Evolutionary conservation across 2,797 vertebrate species (phyloP).

Genomic region (Pitangus sulphuratus): DNA sequence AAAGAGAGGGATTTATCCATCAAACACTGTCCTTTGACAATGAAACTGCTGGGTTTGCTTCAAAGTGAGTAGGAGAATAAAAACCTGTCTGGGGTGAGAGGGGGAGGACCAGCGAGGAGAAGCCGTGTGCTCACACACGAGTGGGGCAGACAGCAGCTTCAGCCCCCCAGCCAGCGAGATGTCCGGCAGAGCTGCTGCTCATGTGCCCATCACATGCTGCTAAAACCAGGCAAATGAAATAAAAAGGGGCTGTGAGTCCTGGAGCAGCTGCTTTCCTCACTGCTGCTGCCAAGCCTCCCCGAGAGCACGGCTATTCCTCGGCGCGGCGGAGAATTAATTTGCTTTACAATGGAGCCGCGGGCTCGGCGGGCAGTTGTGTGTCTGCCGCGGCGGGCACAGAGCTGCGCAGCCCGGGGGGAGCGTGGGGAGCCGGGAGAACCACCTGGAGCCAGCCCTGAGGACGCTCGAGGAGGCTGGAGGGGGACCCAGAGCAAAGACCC

Average conservation of each 20-base stretch:
- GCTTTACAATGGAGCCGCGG: not conserved
- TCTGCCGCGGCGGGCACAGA: rapidly evolving
- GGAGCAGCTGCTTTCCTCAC: slow-evolving; percentile 43
- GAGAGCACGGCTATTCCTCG: not conserved
- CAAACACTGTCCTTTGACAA: not conserved
- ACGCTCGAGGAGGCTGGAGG: not conserved
- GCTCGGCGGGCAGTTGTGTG: not conserved
- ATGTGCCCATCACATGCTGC: not conserved
- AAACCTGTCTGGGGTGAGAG: not conserved
- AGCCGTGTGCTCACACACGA: not conserved
- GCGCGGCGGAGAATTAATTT: not conserved
- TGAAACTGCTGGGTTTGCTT: not conserved
- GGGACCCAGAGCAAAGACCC: not conserved
- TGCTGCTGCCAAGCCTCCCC: not conserved
- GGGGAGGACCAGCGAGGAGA: not conserved
- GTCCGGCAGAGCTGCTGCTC: rapidly evolving
- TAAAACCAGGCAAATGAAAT: not conserved
- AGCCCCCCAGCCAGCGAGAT: rapidly evolving
- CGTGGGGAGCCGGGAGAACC: rapidly evolving
- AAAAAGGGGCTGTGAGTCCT: not conserved
- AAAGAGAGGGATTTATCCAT: not conserved
- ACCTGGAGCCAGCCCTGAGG: not conserved
- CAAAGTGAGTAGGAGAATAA: not conserved
- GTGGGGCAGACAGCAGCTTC: not conserved
- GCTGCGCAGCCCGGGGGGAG: not conserved